phyloP scores from a whole-genome alignment of 2,888 invertebrate species.

The Ectropis crepuscularia region DNA sequence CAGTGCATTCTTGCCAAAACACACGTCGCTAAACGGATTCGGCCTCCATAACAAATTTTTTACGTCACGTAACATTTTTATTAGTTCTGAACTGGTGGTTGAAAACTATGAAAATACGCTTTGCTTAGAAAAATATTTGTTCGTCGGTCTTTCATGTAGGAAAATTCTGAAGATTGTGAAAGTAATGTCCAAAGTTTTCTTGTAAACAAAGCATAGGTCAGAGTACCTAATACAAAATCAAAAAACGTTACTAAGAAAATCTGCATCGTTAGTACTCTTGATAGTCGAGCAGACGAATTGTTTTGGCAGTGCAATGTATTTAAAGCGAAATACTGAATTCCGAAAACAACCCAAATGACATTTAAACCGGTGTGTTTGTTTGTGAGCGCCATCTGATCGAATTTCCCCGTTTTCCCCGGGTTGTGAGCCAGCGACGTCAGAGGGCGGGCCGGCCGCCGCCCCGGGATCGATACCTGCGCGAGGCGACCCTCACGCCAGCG shows the following conservation, averaged over 20 bases:
- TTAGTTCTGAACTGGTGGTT: neutral
- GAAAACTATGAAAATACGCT: neutral
- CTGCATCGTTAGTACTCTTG: too few relatives aligned
- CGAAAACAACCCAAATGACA: conserved; percentile 28
- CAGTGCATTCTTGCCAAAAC: conserved; percentile 44
- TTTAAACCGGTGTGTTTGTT: conserved; percentile 27
- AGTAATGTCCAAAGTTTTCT: too few relatives aligned
- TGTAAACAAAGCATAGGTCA: too few relatives aligned
- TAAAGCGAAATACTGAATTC: neutral
- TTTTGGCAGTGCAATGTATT: neutral
- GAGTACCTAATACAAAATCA: too few relatives aligned
- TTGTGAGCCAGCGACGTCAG: conserved; percentile 54
- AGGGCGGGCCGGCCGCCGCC: conserved; percentile 60
- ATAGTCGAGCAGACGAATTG: conserved; percentile 1
- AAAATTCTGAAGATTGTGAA: too few relatives aligned
- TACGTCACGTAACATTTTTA: conserved; percentile 12
- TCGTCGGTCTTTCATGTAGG: too few relatives aligned
- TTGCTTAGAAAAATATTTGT: too few relatives aligned
- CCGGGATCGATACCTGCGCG: conserved; percentile 79
- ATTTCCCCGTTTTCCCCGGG: conserved; percentile 66
- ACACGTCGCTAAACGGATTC: conserved; percentile 12
- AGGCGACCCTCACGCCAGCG: conserved; percentile 70
- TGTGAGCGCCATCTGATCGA: conserved; percentile 67
- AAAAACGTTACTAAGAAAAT: too few relatives aligned
- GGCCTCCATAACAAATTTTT: conserved; percentile 16